These are phyloP conservation scores for Dolichallabes microphthalmus DNA, from an alignment of 2,113 vertebrate species.

Conservation along the genomic window DNA sequence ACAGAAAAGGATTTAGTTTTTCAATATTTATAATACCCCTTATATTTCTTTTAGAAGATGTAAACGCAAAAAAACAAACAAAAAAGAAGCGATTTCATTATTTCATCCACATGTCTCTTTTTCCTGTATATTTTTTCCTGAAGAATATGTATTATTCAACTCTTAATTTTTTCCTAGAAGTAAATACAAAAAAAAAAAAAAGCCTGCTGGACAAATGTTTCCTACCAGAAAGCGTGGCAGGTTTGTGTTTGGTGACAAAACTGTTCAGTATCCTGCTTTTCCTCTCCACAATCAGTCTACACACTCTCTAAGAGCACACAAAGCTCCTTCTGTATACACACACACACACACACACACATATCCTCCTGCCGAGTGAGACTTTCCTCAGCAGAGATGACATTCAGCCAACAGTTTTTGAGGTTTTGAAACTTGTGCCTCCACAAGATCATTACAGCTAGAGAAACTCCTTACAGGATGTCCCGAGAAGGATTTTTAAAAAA, in stretches of 20 bases:
- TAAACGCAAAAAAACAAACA: not conserved
- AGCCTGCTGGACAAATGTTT: not conserved
- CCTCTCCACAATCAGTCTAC: conserved; percentile 17
- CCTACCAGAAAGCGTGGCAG: conserved; percentile 6
- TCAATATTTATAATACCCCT: not conserved
- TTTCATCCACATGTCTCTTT: not conserved
- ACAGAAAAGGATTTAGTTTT: not conserved
- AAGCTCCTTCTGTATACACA: conserved; percentile 37
- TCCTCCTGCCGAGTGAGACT: conserved; percentile 37
- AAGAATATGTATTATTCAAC: not conserved
- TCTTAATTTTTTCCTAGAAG: not conserved
- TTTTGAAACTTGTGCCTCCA: conserved; percentile 27
- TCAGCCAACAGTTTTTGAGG: conserved; percentile 10
- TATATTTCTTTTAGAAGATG: not conserved
- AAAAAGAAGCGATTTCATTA: not conserved
- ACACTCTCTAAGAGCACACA: conserved; percentile 27
- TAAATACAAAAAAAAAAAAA: no score
- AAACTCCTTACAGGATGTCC: not conserved
- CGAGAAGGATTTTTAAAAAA: not conserved
- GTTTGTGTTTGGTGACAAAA: conserved; percentile 27
- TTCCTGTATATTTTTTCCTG: not conserved
- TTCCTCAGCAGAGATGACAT: conserved; percentile 40
- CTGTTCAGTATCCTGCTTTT: not conserved
- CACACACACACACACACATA: not conserved
- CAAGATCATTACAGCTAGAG: conserved; percentile 11